These are phyloP conservation scores for Biston betularia DNA, from an alignment of 2,888 invertebrate genomes.

Conservation along the genomic window DNA sequence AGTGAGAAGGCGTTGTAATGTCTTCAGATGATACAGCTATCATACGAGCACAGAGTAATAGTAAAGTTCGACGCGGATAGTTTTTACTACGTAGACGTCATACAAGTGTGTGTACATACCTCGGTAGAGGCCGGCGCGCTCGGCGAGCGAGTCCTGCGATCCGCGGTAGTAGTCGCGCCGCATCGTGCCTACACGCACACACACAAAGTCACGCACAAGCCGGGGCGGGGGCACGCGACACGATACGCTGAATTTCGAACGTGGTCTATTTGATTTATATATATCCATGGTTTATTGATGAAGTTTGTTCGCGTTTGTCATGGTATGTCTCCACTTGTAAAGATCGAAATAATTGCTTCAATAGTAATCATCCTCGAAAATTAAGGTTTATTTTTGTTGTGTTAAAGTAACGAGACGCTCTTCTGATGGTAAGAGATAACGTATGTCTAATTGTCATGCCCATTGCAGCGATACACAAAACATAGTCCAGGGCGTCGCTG, in stretches of 20 bases:
- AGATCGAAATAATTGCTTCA: no score
- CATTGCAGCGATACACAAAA: no score
- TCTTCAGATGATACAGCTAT: no score
- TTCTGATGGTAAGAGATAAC: no score
- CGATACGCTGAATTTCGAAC: constrained; percentile 19
- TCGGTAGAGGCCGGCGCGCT: constrained; percentile 90
- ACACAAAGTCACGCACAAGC: constrained; percentile 25
- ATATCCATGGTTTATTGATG: not conserved
- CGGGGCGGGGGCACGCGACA: not conserved
- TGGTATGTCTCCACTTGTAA: no score
- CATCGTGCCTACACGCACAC: constrained; percentile 83
- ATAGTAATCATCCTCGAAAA: no score
- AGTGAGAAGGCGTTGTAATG: no score
- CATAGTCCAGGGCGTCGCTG: no score
- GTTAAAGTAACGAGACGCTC: no score
- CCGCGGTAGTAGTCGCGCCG: constrained; percentile 96
- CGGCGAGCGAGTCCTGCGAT: constrained; percentile 95
- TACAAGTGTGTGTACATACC: constrained; percentile 81
- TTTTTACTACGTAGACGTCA: not conserved
- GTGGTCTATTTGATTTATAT: not conserved
- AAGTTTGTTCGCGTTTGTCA: not conserved
- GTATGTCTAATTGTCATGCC: no score
- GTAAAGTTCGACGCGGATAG: not conserved
- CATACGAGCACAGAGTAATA: no score
- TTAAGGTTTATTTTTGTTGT: no score